Evolutionary conservation across 2,797 vertebrate species (phyloP), one percentile per base, ranked within the genome.

Genomic region (Ciconia nigra): DNA sequence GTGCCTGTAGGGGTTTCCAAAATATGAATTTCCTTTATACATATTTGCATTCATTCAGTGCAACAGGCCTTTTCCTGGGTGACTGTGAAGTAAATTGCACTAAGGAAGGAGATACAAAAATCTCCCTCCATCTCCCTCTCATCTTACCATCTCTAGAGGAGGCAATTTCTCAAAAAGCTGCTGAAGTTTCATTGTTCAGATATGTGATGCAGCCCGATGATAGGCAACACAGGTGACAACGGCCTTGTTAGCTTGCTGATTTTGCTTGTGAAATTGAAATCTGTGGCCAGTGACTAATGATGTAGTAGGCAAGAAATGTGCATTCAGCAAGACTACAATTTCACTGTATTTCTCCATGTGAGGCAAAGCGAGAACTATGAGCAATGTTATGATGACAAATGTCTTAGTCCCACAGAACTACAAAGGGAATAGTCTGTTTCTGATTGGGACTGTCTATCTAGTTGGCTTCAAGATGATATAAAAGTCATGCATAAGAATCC

Each of bases 351-450:
- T 83, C 80, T 84, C 51, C 67, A 47, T 79, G 66, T 39, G 76
- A 81, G 77, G 46, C 70, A 70, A 79, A 93, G 57, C 5, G 8
- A 63, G 44, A 84, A 35, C 52, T 49, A 19, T 13, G 41, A 94
- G 47, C 59, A 74, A 79, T n/a, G 41, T 18, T 41, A 80, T 12
- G 47, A 91, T 88, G 83, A 90, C 66, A 82, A 94, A 95, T 73
- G 37, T 59, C 62, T 88, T 57, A 25, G 44, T 39, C 59, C 26
- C 58, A 55, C 59, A 84, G 77, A 96, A 70, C 77, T 93, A 84
- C 66, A 90, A 77, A 94, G 29, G 20, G 35, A 89, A 73, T 29
- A 62, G 51, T 54, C 73, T 95, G 87, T 83, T 96, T 96, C 80
- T 84, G 85, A 63, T 67, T 94, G 5, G 7, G 47, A 49, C 33